A percentile compares a stretch with the other conserved stretches of the same genome.
Conservation (phyloP, 2,888 invertebrate species). For the Nudaria mundana region DNA sequence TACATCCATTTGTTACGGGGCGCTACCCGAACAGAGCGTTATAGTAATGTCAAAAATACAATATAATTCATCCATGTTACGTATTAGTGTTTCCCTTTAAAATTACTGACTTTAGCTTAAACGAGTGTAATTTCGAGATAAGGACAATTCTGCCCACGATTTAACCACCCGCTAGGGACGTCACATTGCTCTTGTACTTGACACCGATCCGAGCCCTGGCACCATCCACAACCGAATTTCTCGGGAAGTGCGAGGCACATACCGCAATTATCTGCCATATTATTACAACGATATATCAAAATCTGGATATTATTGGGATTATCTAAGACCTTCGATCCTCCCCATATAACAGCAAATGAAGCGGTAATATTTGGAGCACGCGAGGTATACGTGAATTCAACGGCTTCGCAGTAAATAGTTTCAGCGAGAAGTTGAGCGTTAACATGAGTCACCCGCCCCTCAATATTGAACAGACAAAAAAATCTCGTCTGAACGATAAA, state of each 20-base stretch:
- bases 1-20: too few relatives aligned
- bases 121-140: slow-evolving; percentile 95
- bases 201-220: slow-evolving; percentile 94
- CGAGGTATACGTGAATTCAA: slow-evolving; percentile 95
- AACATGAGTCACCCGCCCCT: slow-evolving; percentile 94
- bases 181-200: slow-evolving; percentile 96
- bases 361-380: slow-evolving; percentile 95
- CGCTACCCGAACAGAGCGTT: too few relatives aligned
- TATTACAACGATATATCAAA: slow-evolving; percentile 95
- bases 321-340: slow-evolving; percentile 95
- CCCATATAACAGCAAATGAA: slow-evolving; percentile 97
- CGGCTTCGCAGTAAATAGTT: slow-evolving; percentile 96
- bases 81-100: slow-evolving; percentile 98
- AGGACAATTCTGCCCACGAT: slow-evolving; percentile 95
- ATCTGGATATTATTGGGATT: slow-evolving; percentile 98
- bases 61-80: slow-evolving; percentile 96
- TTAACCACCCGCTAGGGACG: slow-evolving; percentile 90
- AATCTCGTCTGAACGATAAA: slow-evolving; percentile 97
- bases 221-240: slow-evolving; percentile 98
- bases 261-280: slow-evolving; percentile 99
- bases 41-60: slow-evolving; percentile 96
- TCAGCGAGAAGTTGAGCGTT: slow-evolving; percentile 95
- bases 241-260: slow-evolving; percentile 95
- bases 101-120: slow-evolving; percentile 93
- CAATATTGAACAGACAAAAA: slow-evolving; percentile 97